Conservation (phyloP, 2,888 invertebrate species). For the Epinotia nisella region DNA sequence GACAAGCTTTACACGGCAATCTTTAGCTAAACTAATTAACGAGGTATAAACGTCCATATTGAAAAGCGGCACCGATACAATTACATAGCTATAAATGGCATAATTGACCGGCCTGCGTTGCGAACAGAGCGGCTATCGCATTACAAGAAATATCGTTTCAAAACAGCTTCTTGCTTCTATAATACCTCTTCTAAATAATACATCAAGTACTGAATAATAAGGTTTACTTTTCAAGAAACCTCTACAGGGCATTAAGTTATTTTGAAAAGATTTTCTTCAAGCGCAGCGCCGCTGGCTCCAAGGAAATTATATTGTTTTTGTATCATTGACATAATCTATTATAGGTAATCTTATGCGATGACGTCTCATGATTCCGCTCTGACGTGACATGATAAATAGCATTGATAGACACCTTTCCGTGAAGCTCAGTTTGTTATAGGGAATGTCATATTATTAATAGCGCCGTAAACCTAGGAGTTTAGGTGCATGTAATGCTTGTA, state of each 20-base stretch:
- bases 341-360: slow-evolving; percentile 40
- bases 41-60: slow-evolving; percentile 15
- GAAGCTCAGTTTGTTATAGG: slow-evolving; percentile 10
- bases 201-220: not conserved
- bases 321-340: slow-evolving; percentile 44
- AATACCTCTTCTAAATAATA: not conserved
- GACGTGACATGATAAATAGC: slow-evolving; percentile 41
- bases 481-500: slow-evolving; percentile 5
- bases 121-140: slow-evolving; percentile 36
- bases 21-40: slow-evolving; percentile 1
- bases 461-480: slow-evolving; percentile 23
- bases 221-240: not conserved
- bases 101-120: slow-evolving; percentile 37
- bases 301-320: slow-evolving; percentile 38
- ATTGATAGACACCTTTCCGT: slow-evolving; percentile 28
- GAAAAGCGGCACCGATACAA: slow-evolving; percentile 19
- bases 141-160: slow-evolving; percentile 23
- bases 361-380: slow-evolving; percentile 40
- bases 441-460: slow-evolving; percentile 33
- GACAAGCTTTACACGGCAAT: not conserved
- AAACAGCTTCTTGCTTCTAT: not conserved
- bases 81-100: slow-evolving; percentile 34
- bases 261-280: slow-evolving; percentile 19
- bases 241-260: not conserved
- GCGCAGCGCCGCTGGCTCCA: slow-evolving; percentile 21